Evolutionary conservation across 2,888 invertebrate species (phyloP), one percentile per base, ranked within the genome.

Genomic region (Diaprepes abbreviatus): DNA sequence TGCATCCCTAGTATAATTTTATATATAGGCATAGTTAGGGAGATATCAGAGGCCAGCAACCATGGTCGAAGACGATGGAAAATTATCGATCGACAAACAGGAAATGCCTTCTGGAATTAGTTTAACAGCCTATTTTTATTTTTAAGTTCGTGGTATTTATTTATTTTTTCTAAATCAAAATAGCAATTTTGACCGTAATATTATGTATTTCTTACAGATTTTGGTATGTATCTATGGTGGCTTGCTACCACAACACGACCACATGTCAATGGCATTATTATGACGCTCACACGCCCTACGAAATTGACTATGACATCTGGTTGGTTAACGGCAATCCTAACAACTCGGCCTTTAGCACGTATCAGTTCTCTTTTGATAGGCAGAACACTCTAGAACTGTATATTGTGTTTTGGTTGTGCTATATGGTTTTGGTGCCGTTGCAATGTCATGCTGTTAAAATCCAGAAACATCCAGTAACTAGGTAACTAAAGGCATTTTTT

Each of bases 251-350:
- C 71, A 91, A 96, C 81, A 89, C 88, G 67, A 88, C 88, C 3
- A 91, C 91, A 1, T 97, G 96, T 80, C 88, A 91, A 71, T 97
- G 96, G 96, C 92, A 92, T 76, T 89, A 94, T 77, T 92, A 92
- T 72, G 86, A 88, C 72, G 87, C 89, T 9, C 66, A 73, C 45
- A 55, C 66, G 28, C 74, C 80, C 14, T 80, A 79, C 57, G 84
- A 88, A 58, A 84, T 95, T 10, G 86, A 91, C 58, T 98, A 97
- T 83, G 95, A 98, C 83, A 92, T 98, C 75, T 96, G 96, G 93
- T 88, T 98, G 52, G 97, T 98, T 5, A 98, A 98, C 85, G 97
- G 98, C 21, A 94, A 95, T 85, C 98, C 98, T 0, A 94, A 94
- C 81, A 88, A 90, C 77, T 93, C 94, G 68, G 89, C 93, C 70